Base-by-base conservation (phyloP, 2,113 vertebrate species). In the Raphicerus campestris region DNA sequence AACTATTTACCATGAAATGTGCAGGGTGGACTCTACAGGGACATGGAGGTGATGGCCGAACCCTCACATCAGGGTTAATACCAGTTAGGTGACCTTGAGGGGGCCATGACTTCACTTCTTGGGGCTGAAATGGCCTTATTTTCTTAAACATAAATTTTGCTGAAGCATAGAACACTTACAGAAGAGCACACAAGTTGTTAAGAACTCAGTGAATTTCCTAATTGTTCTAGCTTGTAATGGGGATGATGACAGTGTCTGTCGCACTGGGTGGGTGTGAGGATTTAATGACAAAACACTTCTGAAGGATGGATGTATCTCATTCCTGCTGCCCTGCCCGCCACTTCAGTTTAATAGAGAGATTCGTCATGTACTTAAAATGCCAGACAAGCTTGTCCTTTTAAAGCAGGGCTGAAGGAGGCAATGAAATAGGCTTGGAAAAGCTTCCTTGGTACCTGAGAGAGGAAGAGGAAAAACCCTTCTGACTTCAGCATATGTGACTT, bases 311-410 rank as follows among this genome's bases (percentile, higher is more conserved):
- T 73, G 66, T 13, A 39, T 83, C 61, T 61, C 63, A 78, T 32
- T 32, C 30, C 32, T 32, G 14, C 49, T 16, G 14, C 78, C 19
- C 35, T 51, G 39, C 80, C 58, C 24, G 20, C 77, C 73, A 20
- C 17, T 20, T 32, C 2, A 8, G 49, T n/a, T 85, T 77, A 39
- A 61, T 2, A 5, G 70, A 60, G 8, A 49, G 73, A 58, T 45
- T 91, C 60, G 73, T 80, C 45, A 63, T 28, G n/a, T 47, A 66
- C 61, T 95, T 91, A 85, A 93, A 83, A 92, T 51, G 60, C 60
- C 60, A 58, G 56, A 32, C 35, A 42, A 82, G 80, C n/a, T 81
- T 10, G 32, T 35, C 30, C 58, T 56, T 61, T 28, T 7, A 15
- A 73, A 39, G 75, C 6, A 45, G 39, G n/a, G 22, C 15, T 73